Evolutionary conservation across 2,888 invertebrate species (phyloP).

Genomic region (Xestia rhomboidea): DNA sequence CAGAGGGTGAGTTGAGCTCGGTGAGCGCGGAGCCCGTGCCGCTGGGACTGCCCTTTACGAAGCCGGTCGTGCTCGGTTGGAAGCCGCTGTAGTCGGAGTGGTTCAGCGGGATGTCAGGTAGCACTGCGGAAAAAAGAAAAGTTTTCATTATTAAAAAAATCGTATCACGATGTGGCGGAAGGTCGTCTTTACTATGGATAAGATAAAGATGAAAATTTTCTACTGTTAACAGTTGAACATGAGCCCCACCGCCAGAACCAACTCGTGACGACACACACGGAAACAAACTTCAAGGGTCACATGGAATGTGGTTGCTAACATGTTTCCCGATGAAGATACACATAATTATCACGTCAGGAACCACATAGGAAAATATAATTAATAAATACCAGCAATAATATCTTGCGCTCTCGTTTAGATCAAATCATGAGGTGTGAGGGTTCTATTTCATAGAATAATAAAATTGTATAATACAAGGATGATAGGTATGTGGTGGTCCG

Average conservation of each 20-base stretch:
- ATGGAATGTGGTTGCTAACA: constrained; percentile 9
- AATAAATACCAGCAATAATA: constrained; percentile 21
- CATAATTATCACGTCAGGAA: background rate
- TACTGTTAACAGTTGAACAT: background rate
- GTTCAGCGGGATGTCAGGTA: constrained; percentile 90
- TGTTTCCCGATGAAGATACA: background rate
- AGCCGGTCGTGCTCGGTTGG: constrained; percentile 81
- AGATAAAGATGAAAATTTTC: background rate
- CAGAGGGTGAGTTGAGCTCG: constrained; percentile 83
- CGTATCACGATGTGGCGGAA: background rate
- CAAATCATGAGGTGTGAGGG: constrained; percentile 28
- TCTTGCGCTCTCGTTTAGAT: constrained; percentile 28
- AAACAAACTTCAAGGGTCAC: background rate
- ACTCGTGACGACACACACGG: background rate
- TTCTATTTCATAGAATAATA: constrained; percentile 55
- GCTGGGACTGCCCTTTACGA: constrained; percentile 84
- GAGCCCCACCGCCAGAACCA: background rate
- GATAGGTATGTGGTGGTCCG: constrained; percentile 62
- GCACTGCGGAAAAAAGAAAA: constrained; percentile 77
- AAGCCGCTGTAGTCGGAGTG: constrained; percentile 85
- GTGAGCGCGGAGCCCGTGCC: constrained; percentile 83
- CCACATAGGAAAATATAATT: constrained; percentile 11
- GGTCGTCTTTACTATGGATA: background rate
- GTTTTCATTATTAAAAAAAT: constrained; percentile 13
- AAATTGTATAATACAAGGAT: constrained; percentile 55